These are phyloP conservation scores for Eristalis intricaria DNA, from an alignment of 2,888 invertebrate species.

Conservation along the genomic window DNA sequence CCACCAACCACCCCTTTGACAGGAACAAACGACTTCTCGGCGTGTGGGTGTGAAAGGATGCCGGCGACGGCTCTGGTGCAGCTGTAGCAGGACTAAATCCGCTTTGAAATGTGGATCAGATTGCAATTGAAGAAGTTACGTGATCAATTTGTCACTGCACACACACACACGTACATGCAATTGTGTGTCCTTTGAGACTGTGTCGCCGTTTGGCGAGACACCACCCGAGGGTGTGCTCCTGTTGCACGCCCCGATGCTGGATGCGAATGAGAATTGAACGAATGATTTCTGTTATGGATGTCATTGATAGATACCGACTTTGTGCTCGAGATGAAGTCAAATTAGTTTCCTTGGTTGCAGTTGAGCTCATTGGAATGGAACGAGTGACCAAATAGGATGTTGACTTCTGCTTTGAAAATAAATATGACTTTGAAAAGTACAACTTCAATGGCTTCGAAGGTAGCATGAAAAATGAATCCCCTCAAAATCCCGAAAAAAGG, in stretches of 20 bases:
- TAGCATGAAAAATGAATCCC: too few species aligned
- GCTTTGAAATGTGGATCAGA: slow-evolving; percentile 61
- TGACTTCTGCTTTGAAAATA: too few species aligned
- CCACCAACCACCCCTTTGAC: neutral
- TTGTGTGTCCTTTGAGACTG: neutral
- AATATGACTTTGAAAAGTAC: too few species aligned
- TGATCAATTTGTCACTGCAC: slow-evolving; percentile 63
- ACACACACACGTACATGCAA: slow-evolving; percentile 16
- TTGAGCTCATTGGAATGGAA: neutral
- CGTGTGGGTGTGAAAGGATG: neutral
- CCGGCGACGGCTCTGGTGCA: neutral
- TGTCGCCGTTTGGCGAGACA: neutral
- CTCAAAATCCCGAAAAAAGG: too few species aligned
- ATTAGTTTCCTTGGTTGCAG: slow-evolving; percentile 7
- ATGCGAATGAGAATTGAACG: neutral
- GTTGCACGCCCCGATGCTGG: neutral
- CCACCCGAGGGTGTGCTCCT: neutral
- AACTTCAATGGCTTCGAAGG: too few species aligned
- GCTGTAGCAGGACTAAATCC: slow-evolving; percentile 42
- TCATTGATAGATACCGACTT: slow-evolving; percentile 4
- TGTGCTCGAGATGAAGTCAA: slow-evolving; percentile 32
- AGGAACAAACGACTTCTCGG: neutral
- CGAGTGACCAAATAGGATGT: neutral
- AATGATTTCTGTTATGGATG: slow-evolving; percentile 41
- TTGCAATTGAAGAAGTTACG: slow-evolving; percentile 67